These are phyloP conservation scores for Malurus alboscapulatus DNA, from an alignment of 2,113 vertebrate genomes.

Conservation along the genomic window DNA sequence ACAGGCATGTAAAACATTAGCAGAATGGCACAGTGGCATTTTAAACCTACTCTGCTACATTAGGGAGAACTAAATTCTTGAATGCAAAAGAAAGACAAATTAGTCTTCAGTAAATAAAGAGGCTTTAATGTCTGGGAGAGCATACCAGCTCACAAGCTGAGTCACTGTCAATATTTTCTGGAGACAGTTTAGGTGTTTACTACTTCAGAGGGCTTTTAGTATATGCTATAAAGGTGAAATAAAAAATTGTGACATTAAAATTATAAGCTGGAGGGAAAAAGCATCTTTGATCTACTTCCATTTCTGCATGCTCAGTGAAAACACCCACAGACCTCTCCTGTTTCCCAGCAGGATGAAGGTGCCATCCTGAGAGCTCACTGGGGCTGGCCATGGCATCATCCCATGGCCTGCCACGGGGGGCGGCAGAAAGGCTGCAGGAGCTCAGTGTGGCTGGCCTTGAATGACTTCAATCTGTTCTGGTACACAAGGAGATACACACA, in stretches of 20 bases:
- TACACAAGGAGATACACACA: not conserved
- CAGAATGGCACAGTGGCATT: not conserved
- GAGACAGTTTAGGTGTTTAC: not conserved
- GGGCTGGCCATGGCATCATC: not conserved
- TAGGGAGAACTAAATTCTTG: not conserved
- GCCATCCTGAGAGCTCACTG: not conserved
- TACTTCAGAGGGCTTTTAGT: rapidly evolving
- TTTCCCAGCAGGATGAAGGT: not conserved
- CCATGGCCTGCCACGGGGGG: rapidly evolving
- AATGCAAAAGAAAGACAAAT: not conserved
- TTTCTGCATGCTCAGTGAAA: not conserved
- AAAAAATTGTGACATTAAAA: not conserved
- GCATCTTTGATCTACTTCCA: not conserved
- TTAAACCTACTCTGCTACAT: not conserved
- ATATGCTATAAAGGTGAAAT: not conserved
- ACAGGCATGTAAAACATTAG: not conserved
- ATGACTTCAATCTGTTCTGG: not conserved
- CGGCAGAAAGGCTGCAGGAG: not conserved
- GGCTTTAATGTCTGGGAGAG: not conserved
- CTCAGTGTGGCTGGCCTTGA: rapidly evolving
- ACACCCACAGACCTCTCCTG: not conserved
- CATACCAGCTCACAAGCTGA: not conserved
- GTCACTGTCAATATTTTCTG: not conserved
- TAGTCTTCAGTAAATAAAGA: not conserved
- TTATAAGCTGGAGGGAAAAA: not conserved